Conservation (phyloP, 1,140 invertebrate genomes). For the Listronotus bonariensis region DNA sequence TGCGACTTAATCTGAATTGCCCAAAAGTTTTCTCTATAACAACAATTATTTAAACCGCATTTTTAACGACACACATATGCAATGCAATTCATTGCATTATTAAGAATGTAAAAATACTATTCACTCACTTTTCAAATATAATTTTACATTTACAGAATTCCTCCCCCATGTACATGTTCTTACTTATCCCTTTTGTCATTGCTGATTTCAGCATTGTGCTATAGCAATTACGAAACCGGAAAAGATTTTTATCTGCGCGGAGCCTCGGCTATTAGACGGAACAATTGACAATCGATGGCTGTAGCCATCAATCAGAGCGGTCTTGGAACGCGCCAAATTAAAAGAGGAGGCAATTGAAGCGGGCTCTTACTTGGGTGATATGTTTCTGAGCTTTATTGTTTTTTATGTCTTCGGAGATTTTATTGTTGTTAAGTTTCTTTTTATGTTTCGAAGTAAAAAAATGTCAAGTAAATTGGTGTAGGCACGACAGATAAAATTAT, state of each 20-base stretch:
- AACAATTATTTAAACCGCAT: no score
- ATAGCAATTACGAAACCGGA: constrained; percentile 27
- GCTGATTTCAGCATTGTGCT: constrained; percentile 31
- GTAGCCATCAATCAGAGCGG: constrained; percentile 32
- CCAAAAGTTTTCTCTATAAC: no score
- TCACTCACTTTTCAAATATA: neutral
- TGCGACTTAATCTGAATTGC: no score
- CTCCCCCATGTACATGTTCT: constrained; percentile 8
- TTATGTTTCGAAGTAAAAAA: neutral
- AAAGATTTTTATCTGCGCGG: constrained; percentile 35
- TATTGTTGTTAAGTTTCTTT: neutral
- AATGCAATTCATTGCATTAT: no score
- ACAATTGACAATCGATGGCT: constrained; percentile 37
- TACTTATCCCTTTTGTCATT: constrained; percentile 26
- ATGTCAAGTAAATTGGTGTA: no score
- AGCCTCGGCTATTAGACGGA: constrained; percentile 25
- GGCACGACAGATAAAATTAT: no score
- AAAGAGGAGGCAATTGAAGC: constrained; percentile 34
- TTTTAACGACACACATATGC: no score
- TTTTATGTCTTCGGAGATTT: constrained; percentile 11
- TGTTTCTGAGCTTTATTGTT: constrained; percentile 17
- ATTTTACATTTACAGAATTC: constrained; percentile 4
- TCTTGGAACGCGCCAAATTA: constrained; percentile 36
- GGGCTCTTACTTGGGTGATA: constrained; percentile 15
- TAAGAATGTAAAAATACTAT: neutral